Percentiles rank a stretch among this genome's conserved stretches.
Evolutionary conservation across 2,113 vertebrate genomes (phyloP).

Genomic region (Megalops atlanticus): DNA sequence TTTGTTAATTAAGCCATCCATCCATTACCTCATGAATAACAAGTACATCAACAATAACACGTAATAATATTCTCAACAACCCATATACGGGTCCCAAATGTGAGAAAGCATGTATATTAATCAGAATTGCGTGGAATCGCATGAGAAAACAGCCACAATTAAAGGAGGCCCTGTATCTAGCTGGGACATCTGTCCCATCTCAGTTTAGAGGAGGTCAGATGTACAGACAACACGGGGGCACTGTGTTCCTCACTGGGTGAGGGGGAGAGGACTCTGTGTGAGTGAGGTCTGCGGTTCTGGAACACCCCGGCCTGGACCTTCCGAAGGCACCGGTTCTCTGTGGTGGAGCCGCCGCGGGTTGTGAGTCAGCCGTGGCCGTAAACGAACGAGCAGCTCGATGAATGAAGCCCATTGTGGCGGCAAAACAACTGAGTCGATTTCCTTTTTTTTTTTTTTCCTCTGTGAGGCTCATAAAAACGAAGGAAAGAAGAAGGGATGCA

Average conservation of each 20-base stretch:
- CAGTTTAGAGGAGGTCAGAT: not conserved
- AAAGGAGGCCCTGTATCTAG: too few species aligned
- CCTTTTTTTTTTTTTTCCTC: slow-evolving; percentile 39
- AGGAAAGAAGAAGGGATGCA: slow-evolving; percentile 43
- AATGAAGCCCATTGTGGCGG: slow-evolving; percentile 59
- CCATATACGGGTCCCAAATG: too few species aligned
- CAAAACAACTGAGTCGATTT: slow-evolving; percentile 46
- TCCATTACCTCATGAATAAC: too few species aligned
- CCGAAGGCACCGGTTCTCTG: not conserved
- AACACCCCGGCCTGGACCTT: not conserved
- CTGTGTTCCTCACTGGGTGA: not conserved
- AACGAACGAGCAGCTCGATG: slow-evolving; percentile 48
- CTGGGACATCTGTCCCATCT: too few species aligned
- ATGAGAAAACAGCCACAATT: too few species aligned
- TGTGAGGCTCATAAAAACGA: slow-evolving; percentile 36
- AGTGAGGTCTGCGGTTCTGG: not conserved
- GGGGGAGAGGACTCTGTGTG: not conserved
- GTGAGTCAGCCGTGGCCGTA: slow-evolving; percentile 14
- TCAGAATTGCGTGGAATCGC: too few species aligned
- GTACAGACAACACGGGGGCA: not conserved
- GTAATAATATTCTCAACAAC: too few species aligned
- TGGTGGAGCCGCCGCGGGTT: not conserved
- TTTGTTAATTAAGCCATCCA: too few species aligned
- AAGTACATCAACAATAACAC: too few species aligned
- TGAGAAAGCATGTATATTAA: too few species aligned